Evolutionary conservation across 2,113 vertebrate species (phyloP).

Genomic region (Ursus arctos): DNA sequence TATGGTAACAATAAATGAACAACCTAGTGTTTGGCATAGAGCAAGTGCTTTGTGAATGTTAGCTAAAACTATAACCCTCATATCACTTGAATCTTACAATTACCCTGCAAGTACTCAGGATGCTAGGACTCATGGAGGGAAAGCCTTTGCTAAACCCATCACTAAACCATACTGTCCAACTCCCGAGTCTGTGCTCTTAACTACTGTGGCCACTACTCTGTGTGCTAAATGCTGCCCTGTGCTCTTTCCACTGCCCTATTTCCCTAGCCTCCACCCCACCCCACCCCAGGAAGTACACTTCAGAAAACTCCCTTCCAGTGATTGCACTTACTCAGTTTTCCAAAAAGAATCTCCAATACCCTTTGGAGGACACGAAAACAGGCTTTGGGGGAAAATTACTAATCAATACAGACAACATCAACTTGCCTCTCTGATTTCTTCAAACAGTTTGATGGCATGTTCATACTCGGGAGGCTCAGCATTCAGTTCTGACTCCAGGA

Average conservation of each 20-base stretch:
- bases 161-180: background rate
- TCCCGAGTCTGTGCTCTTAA: background rate
- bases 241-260: background rate
- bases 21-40: background rate
- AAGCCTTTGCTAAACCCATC: background rate
- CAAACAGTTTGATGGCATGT: constrained; percentile 94
- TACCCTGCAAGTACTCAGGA: background rate
- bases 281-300: background rate
- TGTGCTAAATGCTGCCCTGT: background rate
- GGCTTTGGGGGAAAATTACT: background rate
- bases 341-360: background rate
- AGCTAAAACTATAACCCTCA: background rate
- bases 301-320: background rate
- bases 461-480: constrained; percentile 94
- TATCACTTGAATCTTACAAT: background rate
- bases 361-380: background rate
- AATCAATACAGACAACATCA: background rate
- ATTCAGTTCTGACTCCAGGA: constrained; percentile 92
- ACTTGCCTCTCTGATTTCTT: constrained; percentile 96
- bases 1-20: background rate
- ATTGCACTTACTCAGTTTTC: background rate
- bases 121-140: background rate
- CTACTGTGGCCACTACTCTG: background rate
- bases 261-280: background rate
- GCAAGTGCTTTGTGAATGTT: background rate